Base-by-base conservation (phyloP, 2,113 vertebrate genomes). In the Rhodinocichla rosea region DNA sequence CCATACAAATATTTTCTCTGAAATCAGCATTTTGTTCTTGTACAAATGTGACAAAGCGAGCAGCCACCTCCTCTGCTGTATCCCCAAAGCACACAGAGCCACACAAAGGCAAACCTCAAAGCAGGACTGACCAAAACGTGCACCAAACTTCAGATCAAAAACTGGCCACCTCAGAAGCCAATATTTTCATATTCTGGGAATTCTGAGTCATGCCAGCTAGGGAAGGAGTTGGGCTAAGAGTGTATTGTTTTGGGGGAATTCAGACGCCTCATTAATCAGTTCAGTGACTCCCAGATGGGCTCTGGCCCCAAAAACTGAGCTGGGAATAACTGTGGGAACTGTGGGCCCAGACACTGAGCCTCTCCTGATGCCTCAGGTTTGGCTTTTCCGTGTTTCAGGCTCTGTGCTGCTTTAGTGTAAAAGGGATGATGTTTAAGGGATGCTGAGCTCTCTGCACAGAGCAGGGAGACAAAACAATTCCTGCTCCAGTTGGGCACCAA, bases 171-270 rank as follows among this genome's bases (percentile, higher is more conserved):
- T 6, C 47, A 70, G 40, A 44, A 44, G 16, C 6, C 56, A 82
- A 10, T 7, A 12, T 19, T 28, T 60, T 30, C 19, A 10, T 12
- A 8, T 42, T 76, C 49, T 52, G 53, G 53, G 49, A 65, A 68
- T 35, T 45, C 6, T 23, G 20, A 15, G 27, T 42, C 20, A 13
- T 6, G 44, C 5, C 62, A 60, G 44, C 33, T 60, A 56, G 59
- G 0, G 4, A 68, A 28, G 19, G 49, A 73, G 30, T 2, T 39
- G 40, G 17, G 20, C 17, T 40, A 2, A 0, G 0, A 24, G n/a
- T 32, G 17, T 2, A 8, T 37, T 30, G 70, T 30, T 83, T 19
- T 33, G n/a, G 20, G n/a, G 39, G 6, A 81, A 70, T 35, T 59
- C 39, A 52, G 37, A 44, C 1, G 19, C 7, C 28, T 7, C 44